Base-by-base conservation (phyloP, 2,797 vertebrate species). In the Synanceia verrucosa region DNA sequence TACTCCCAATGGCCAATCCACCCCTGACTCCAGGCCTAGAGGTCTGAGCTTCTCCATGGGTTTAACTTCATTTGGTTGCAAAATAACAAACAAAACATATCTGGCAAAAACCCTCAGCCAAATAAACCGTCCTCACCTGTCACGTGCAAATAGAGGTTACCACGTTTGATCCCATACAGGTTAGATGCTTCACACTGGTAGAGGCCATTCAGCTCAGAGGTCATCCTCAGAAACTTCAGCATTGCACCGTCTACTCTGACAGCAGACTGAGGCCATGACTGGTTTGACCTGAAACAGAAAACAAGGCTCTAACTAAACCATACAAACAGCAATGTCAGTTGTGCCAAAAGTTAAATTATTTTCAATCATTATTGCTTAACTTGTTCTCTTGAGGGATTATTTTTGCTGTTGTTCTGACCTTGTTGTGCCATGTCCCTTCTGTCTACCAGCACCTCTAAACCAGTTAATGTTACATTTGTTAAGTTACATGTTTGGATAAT, bases 121-220 rank as follows among this genome's bases (percentile, higher is more conserved):
- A 8, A 18, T 28, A 0, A n/a, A 66, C 4, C 6, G 36, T 33
- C 33, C 74, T 81, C 34, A 90, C 81, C 76, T 78, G 53, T 0
- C 2, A 70, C 4, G 14, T 77, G 7, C 13, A 86, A 12, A 50
- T 63, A 84, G 8, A 92, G 21, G 21, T 28, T 6, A 3, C 18
- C 34, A 0, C 0, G 1, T 23, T 19, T 48, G 2, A 0, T 57
- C 26, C 91, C 92, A 16, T 84, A 50, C 2, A 0, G 0, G 46
- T 92, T 93, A 0, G 37, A 51, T 11, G 85, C 88, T 14, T 85
- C 52, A 76, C 92, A 93, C 31, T 50, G 14, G 55, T 90, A 92
- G 11, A 86, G 18, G 10, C 85, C 89, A 9, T 46, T 81, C n/a
- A 89, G 21, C 9, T 85, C 24, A 21, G 72, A 4, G 1, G 28